Base-by-base conservation (phyloP, 2,113 vertebrate genomes). In the Chloropsis hardwickii region DNA sequence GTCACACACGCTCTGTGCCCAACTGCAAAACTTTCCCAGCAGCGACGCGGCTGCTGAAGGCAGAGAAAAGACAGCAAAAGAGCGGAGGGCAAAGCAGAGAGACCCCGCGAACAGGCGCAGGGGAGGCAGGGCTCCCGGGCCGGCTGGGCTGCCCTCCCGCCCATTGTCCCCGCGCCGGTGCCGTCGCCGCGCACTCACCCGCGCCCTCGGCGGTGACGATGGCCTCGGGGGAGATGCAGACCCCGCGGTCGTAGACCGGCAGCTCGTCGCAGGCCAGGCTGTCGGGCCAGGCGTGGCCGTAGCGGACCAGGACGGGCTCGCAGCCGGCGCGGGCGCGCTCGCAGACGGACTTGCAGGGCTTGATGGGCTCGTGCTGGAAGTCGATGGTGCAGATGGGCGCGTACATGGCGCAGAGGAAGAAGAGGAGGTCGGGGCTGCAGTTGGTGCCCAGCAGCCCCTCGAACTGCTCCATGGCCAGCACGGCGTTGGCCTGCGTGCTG, bases 331-430 rank as follows among this genome's bases (percentile, higher is more conserved):
- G 98, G 11, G 99, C 99, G 19, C 99, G 97, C 97, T 99, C 98
- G 53, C 99, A 99, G 84, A 99, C 99, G 5, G 99, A 98, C 97
- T 99, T 99, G 96, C 99, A 99, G 50, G 99, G 99, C 96, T 99
- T 99, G 97, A 99, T 99, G 92, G 99, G 99, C 92, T 99, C 99
- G 15, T 99, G 99, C 97, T 99, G 99, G 97, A 99, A 99, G 97
- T 99, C 99, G 64, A 99, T 99, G 97, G 99, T 99, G 98, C 99
- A 99, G 97, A 99, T 99, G 85, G 99, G 99, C 25, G 99, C 99
- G 81, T 99, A 99, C 99, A 99, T 99, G 80, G 99, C 99, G 88
- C 99, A 99, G 29, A 99, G 98, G 97, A 99, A 99, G 98, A 99
- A 99, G 29, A 99, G 99, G 56, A 99, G 97, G 74, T 99, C 99